A percentile compares a stretch with the other conserved stretches of the same genome.
Conservation (phyloP, 2,797 vertebrate species). For the Phrynocephalus vlangalii region DNA sequence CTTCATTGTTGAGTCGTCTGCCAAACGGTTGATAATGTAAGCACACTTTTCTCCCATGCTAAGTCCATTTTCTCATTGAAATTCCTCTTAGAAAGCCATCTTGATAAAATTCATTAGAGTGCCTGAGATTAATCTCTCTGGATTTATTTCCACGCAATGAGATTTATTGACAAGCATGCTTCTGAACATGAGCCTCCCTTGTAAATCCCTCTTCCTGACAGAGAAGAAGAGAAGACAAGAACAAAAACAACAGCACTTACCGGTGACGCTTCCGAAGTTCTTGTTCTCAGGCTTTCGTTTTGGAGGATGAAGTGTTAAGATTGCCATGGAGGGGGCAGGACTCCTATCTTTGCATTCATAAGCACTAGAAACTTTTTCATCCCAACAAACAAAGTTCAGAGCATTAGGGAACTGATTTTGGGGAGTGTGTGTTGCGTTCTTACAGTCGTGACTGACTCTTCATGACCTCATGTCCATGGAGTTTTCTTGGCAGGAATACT, state of each 20-base stretch:
- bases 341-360: neutral
- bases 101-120: constrained; percentile 30
- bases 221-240: neutral
- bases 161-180: constrained; percentile 29
- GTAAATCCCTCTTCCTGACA: constrained; percentile 25
- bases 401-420: too few relatives aligned
- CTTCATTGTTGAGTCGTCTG: neutral
- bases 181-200: constrained; percentile 9
- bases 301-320: neutral
- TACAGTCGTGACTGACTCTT: too few relatives aligned
- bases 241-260: neutral
- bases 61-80: neutral
- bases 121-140: constrained; percentile 38
- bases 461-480: too few relatives aligned
- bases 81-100: constrained; percentile 4
- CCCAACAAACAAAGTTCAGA: too few relatives aligned
- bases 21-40: neutral
- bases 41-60: neutral
- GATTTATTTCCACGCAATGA: constrained; percentile 35
- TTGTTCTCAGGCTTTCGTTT: neutral
- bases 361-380: neutral
- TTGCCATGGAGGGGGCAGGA: too few relatives aligned
- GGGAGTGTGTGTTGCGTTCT: too few relatives aligned
- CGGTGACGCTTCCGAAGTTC: neutral
- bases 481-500: too few relatives aligned